Evolutionary conservation across 2,888 invertebrate genomes (phyloP).

Genomic region (Campoplex nolae): DNA sequence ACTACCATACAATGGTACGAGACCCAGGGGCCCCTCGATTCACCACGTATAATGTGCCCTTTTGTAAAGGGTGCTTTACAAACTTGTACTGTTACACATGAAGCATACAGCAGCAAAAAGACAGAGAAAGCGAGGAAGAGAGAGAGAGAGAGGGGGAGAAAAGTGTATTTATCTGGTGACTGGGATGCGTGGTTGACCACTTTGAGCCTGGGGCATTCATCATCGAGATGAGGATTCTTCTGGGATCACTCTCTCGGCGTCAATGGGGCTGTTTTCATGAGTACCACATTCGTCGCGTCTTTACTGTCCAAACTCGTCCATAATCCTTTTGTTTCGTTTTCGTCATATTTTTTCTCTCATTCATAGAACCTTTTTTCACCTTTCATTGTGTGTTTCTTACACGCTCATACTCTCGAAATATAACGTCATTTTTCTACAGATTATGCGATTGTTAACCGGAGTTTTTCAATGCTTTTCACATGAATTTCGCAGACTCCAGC

Average conservation of each 20-base stretch:
- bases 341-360: not conserved
- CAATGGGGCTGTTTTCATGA: not conserved
- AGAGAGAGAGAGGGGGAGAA: conserved; percentile 27
- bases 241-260: not conserved
- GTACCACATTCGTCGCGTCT: not conserved
- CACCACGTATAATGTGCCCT: not conserved
- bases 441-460: conserved; percentile 47
- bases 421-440: conserved; percentile 5
- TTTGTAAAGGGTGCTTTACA: not conserved
- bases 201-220: not conserved
- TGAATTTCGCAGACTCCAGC: not conserved
- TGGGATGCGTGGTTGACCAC: conserved; percentile 15
- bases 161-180: conserved; percentile 25
- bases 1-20: conserved; percentile 7
- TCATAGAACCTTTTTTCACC: conserved; percentile 8
- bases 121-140: not conserved
- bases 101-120: not conserved
- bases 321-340: not conserved
- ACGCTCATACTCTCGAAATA: conserved; percentile 4
- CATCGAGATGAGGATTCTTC: not conserved
- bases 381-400: conserved; percentile 6
- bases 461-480: not conserved
- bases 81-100: not conserved
- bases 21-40: not conserved
- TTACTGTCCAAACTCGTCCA: not conserved